These are phyloP conservation scores for Torymus tubicola DNA, from an alignment of 2,888 invertebrate species.

Conservation along the genomic window DNA sequence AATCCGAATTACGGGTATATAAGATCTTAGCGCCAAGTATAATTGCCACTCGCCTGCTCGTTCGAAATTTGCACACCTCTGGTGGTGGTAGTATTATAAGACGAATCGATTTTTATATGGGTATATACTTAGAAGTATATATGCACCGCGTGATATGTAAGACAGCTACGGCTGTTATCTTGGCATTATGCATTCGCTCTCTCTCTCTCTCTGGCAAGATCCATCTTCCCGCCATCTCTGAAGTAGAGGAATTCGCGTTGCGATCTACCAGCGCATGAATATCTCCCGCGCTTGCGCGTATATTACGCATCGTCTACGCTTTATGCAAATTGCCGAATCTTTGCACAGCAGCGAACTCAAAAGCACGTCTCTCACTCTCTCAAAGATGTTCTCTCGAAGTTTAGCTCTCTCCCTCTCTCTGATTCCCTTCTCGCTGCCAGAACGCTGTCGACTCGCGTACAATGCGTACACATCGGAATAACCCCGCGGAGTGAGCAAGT, in stretches of 20 bases:
- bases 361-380: not conserved
- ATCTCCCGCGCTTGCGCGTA: not conserved
- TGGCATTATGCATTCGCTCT: conserved; percentile 25
- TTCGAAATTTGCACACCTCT: too few relatives aligned
- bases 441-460: too few relatives aligned
- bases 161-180: conserved; percentile 3
- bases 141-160: not conserved
- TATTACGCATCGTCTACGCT: conserved; percentile 44
- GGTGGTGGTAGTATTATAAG: too few relatives aligned
- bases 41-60: too few relatives aligned
- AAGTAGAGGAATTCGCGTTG: conserved; percentile 13
- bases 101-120: too few relatives aligned
- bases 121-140: too few relatives aligned
- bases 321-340: conserved; percentile 66
- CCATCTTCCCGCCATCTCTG: not conserved
- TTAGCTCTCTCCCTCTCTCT: not conserved
- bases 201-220: not conserved
- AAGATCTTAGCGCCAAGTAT: too few relatives aligned
- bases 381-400: conserved; percentile 13
- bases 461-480: too few relatives aligned
- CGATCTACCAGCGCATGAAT: not conserved
- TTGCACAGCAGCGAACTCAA: conserved; percentile 60
- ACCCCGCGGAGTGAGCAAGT: too few relatives aligned
- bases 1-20: too few relatives aligned
- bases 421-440: not conserved